phyloP scores from a whole-genome alignment of 2,888 invertebrate species.

The Lasioglossum calceatum region DNA sequence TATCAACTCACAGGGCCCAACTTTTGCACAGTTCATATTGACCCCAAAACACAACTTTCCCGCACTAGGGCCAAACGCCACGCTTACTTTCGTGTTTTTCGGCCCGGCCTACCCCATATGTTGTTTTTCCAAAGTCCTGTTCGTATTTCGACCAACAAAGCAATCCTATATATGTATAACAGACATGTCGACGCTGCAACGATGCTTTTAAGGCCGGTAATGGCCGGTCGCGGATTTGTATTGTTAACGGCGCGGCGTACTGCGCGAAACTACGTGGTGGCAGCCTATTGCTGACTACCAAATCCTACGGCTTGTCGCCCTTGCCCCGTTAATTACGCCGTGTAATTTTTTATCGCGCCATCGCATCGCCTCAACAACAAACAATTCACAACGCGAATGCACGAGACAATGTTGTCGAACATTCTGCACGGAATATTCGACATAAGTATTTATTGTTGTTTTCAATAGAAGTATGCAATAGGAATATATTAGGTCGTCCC shows the following conservation, averaged over 20 bases:
- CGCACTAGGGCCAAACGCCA: too few species aligned
- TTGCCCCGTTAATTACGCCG: conserved; percentile 30
- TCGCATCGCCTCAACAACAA: neutral
- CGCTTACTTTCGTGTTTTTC: too few species aligned
- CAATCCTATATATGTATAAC: conserved; percentile 13
- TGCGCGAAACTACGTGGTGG: conserved; percentile 42
- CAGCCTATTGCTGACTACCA: conserved; percentile 27
- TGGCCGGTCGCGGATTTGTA: conserved; percentile 62
- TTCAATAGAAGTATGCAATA: neutral
- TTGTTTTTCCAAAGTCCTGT: conserved; percentile 25
- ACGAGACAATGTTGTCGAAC: neutral
- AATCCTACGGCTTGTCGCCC: conserved; percentile 50
- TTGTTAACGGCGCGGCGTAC: conserved; percentile 48
- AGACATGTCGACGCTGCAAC: conserved; percentile 26
- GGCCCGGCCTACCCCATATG: too few species aligned
- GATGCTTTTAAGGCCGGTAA: conserved; percentile 58
- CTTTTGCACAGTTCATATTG: too few species aligned
- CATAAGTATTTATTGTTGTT: neutral
- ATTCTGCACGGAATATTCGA: neutral
- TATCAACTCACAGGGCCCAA: too few species aligned
- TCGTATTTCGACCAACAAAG: conserved; percentile 20
- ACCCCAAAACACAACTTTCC: too few species aligned
- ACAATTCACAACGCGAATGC: neutral
- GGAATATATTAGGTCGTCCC: neutral
- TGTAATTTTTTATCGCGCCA: conserved; percentile 19